Evolutionary conservation across 2,888 invertebrate genomes (phyloP), one percentile per base, ranked within the genome.

Genomic region (Chloroclystis v-ata): DNA sequence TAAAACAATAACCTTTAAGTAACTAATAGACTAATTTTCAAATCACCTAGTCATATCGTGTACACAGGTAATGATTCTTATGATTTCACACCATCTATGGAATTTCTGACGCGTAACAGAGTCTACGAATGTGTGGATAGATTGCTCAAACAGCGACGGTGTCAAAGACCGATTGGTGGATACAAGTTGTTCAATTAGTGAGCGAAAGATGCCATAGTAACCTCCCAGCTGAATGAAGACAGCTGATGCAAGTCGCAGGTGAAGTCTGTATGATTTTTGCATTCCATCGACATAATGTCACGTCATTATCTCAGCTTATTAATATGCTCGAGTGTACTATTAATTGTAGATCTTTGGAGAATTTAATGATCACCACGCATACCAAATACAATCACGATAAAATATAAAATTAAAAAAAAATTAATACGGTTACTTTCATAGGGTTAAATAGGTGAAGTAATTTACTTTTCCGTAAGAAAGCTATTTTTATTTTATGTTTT

Each of bases 151-250:
- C 68, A 75, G 65, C 58, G 57, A 32, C 56, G 57, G 71, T 76
- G 84, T 84, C 84, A 82, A 82, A 82, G 82, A 83, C 82, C 84
- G 80, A 81, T 35, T 35, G 35, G 20, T 77, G 75, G 46, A 60
- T 79, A 78, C 78, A 80, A 84, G 82, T 82, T 52, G 61, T 79
- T 78, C 78, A 82, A 83, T 83, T 83, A 79, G 78, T 76, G 72
- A 71, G 75, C 50, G 11, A 46, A 50, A 78, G 78, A 75, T 76
- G 74, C 74, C 74, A 68, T 61, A 61, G 70, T 57, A 64, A 64
- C 63, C 60, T 60, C 38, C 46, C 13, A 47, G 43, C 8, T n/a
- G 2, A 13, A 8, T 2, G 1, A n/a, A 11, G 35, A 40, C 11
- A 30, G 46, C 46, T 43, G 28, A 14, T 32, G 4, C 30, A 37